A percentile compares a stretch with the other conserved stretches of the same genome.
Evolutionary conservation across 2,797 vertebrate species (phyloP).

Genomic region (Acipenser transmontanus): DNA sequence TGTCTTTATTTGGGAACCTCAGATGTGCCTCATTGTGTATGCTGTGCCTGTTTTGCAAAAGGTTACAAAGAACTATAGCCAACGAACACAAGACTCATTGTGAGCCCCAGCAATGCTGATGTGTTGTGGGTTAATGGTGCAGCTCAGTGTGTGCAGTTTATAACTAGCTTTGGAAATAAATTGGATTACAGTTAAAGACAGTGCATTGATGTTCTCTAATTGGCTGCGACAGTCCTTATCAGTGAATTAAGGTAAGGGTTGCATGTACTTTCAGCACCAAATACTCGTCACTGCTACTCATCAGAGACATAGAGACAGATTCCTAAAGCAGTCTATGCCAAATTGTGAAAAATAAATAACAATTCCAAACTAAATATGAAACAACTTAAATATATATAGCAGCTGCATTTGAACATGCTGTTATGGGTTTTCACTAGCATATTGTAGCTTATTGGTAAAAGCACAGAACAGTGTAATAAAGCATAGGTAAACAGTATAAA

Average conservation of each 20-base stretch:
- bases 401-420: too few species aligned
- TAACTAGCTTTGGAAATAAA: constrained; percentile 30
- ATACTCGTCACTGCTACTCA: constrained; percentile 6
- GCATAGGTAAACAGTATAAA: too few species aligned
- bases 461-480: too few species aligned
- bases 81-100: constrained; percentile 10
- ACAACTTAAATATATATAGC: too few species aligned
- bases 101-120: constrained; percentile 5
- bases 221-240: constrained; percentile 40
- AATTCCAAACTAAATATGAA: too few species aligned
- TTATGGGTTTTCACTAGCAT: too few species aligned
- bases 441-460: too few species aligned
- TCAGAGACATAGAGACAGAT: too few species aligned
- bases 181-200: constrained; percentile 40
- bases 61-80: not conserved
- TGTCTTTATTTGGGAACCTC: not conserved
- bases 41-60: too few species aligned
- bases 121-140: constrained; percentile 25
- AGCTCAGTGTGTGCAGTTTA: constrained; percentile 30
- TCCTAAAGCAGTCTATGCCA: too few species aligned
- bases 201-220: constrained; percentile 39
- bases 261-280: constrained; percentile 13
- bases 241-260: constrained; percentile 37
- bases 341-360: too few species aligned
- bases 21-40: not conserved